Base-by-base conservation (phyloP, 2,113 vertebrate genomes). In the Triplophysa siluroides region DNA sequence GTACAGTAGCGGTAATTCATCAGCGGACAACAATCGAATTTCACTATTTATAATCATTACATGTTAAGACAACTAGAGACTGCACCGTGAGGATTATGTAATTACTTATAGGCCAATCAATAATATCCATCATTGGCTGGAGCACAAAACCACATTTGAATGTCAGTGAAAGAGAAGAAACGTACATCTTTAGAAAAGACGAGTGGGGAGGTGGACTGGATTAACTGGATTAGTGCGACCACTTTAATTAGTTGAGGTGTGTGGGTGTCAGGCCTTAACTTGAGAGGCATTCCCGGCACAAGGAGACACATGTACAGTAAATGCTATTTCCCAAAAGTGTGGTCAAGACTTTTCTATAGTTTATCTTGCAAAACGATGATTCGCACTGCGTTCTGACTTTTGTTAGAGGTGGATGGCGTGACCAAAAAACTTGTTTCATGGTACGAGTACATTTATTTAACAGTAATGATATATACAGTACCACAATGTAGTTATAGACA, bases 1-100 rank as follows among this genome's bases (percentile, higher is more conserved):
- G 47, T 75, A 70, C 67, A 70, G 14, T 73, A 45, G 43, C 79
- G 61, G 74, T 84, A 45, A 76, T 79, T 78, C 26, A 79, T 66
- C 52, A 58, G 52, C 16, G 9, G 58, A 60, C 78, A 58, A 58
- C 12, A 2, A 23, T n/a, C 47, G 60, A 45, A 61, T 61, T 74
- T 45, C 1, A 8, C 24, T 45, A 47, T 75, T 81, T 75, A 67
- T 75, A 67, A 75, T 81, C 50, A 60, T 80, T 80, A 52, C 56
- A 62, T 7, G 10, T 69, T 73, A 78, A 60, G 56, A 56, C 18
- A 78, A 66, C 45, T 56, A 62, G 24, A 69, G 33, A 19, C 67
- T 76, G 73, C 1, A 43, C 13, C 21, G 41, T 41, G 21, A 73
- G 58, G 56, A 38, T 18, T 63, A 64, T 77, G 75, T 66, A 77